Conservation (phyloP, 2,113 vertebrate genomes). For the Cryptomyrus ogoouensis region DNA sequence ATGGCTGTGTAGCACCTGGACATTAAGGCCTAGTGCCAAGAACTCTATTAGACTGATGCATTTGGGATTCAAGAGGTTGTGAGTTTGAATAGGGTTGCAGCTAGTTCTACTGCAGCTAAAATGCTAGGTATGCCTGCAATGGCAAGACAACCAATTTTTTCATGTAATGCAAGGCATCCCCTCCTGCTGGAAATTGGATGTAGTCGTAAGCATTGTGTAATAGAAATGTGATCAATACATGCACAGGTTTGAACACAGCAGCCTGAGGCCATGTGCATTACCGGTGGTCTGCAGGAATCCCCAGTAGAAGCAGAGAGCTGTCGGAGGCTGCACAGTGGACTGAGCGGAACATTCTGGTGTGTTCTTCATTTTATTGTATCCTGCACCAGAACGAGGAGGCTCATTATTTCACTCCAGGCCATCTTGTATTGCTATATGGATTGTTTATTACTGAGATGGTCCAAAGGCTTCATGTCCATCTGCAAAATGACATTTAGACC, state of each 20-base stretch:
- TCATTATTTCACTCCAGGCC: neutral
- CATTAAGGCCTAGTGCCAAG: neutral
- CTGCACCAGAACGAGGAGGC: neutral
- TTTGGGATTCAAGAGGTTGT: neutral
- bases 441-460: neutral
- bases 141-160: neutral
- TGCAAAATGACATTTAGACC: neutral
- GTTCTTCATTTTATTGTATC: neutral
- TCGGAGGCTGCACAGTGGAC: neutral
- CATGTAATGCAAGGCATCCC: neutral
- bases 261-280: neutral
- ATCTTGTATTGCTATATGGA: neutral
- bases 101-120: neutral
- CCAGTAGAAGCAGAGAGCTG: neutral
- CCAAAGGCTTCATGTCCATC: neutral
- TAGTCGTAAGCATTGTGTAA: neutral
- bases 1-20: neutral
- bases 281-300: neutral
- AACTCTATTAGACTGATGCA: neutral
- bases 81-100: neutral
- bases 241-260: neutral
- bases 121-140: neutral
- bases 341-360: neutral
- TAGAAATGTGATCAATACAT: neutral
- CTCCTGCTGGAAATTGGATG: neutral